A percentile compares a stretch with the other conserved stretches of the same genome.
These are phyloP conservation scores for Lepisosteus oculatus DNA, from an alignment of 2,113 vertebrate genomes.

Conservation along the genomic window DNA sequence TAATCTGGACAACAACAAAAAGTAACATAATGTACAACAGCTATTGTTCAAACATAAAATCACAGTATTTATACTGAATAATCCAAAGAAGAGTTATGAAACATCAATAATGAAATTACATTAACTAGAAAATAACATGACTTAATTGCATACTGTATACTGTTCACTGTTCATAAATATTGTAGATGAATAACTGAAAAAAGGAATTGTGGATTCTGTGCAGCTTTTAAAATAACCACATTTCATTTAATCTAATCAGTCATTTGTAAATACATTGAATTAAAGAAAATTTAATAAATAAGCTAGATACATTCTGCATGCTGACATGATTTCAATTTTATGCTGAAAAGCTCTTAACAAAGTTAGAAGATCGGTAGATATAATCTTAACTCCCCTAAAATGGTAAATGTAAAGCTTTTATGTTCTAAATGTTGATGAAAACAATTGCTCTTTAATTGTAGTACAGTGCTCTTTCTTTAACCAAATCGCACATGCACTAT, in stretches of 20 bases:
- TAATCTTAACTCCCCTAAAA: conserved; percentile 5
- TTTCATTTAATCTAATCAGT: neutral
- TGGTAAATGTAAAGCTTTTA: neutral
- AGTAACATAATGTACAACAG: too few species aligned
- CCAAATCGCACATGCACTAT: conserved; percentile 23
- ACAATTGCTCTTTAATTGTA: conserved; percentile 5
- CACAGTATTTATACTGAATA: too few species aligned
- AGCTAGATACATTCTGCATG: too few species aligned
- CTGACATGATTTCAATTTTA: too few species aligned
- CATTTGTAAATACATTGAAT: too few species aligned
- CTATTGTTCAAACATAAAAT: too few species aligned
- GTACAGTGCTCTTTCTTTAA: conserved; percentile 10
- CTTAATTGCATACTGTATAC: neutral
- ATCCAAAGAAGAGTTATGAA: too few species aligned
- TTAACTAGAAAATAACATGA: too few species aligned
- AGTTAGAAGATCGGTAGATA: too few species aligned
- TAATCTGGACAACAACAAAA: conserved; percentile 29
- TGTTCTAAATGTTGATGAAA: conserved; percentile 10
- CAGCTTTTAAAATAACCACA: neutral
- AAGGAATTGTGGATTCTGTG: neutral
- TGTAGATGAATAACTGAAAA: neutral
- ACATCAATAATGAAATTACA: too few species aligned
- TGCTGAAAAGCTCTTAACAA: too few species aligned
- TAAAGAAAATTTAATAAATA: too few species aligned
- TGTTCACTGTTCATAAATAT: neutral